Evolutionary conservation across 2,888 invertebrate species (phyloP), one percentile per base, ranked within the genome.

Genomic region (Tinea semifulvella): DNA sequence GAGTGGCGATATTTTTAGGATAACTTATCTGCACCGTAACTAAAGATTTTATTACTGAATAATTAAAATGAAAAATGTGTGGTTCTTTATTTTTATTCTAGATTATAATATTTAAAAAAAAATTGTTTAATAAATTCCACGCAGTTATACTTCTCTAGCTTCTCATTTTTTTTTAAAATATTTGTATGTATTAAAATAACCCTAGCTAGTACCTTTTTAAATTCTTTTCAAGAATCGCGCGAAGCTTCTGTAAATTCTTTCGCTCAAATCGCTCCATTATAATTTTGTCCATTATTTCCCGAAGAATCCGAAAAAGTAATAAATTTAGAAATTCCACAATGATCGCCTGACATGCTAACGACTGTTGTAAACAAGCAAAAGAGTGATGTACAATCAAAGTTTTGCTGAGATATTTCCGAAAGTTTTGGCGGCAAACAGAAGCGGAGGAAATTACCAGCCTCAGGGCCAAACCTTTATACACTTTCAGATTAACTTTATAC

Each of bases 381-480:
- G 50, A 55, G 56, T 64, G 65, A 63, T 59, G 61, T 60, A 65
- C 63, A 69, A 63, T 65, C 66, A 63, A 71, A 69, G 63, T 69
- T 68, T 50, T 55, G 53, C 58, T 27, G 22, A 39, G 46, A 49
- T 46, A 42, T 45, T 38, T 47, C 47, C 44, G 50, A 50, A 53
- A 56, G 61, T 62, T 68, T 66, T 58, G 60, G 63, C 55, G 58
- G 61, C 56, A 47, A 51, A 56, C 50, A 44, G 47, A 54, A 51
- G 50, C 56, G 46, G 56, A 63, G 68, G 68, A 74, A 72, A 74
- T 73, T 72, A 63, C 63, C 53, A 53, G 67, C 67, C 67, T 50
- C 56, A 48, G 63, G 63, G 62, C 43, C 50, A 49, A 46, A 53
- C 57, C 59, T 61, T 65, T 67, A 65, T 62, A 58, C 60, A 63